These are phyloP conservation scores for Nesometra sesokonis DNA, from an alignment of 35 echinoderm and acorn worm genomes.

Conservation along the genomic window DNA sequence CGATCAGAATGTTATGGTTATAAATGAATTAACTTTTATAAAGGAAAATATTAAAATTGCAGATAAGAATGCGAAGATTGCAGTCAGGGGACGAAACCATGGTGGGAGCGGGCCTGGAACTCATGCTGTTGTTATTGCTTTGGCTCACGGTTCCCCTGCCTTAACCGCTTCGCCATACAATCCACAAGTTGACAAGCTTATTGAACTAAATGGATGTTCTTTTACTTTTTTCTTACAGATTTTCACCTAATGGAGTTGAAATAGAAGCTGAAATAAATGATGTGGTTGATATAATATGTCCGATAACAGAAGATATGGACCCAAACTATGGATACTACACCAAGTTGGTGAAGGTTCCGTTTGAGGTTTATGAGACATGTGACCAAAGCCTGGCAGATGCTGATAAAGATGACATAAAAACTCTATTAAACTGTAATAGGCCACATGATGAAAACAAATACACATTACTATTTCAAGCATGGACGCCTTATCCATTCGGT, in stretches of 20 bases:
- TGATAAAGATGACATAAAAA: background rate
- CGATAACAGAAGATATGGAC: constrained; percentile 27
- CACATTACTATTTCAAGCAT: constrained; percentile 40
- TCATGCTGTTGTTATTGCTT: too few relatives aligned
- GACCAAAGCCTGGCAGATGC: background rate
- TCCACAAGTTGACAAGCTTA: too few relatives aligned
- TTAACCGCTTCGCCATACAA: too few relatives aligned
- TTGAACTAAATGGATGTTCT: too few relatives aligned
- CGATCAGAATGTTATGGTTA: too few relatives aligned
- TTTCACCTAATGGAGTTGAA: constrained; percentile 18
- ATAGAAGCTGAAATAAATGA: constrained; percentile 60
- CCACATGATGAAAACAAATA: constrained; percentile 38
- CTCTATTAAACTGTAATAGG: constrained; percentile 37
- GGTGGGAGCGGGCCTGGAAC: too few relatives aligned
- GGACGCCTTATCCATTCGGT: constrained; percentile 29
- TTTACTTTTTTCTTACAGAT: constrained; percentile 30
- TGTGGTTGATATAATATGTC: constrained; percentile 39
- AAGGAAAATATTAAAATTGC: too few relatives aligned
- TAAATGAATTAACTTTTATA: too few relatives aligned
- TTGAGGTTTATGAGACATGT: constrained; percentile 19
- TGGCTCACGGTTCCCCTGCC: too few relatives aligned
- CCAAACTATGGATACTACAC: constrained; percentile 25
- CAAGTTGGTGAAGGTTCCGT: constrained; percentile 34
- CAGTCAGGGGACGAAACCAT: too few relatives aligned
- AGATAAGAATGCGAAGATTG: too few relatives aligned